These are phyloP conservation scores for Cryptocheilus praepositus DNA, from an alignment of 2,888 invertebrate genomes.

Conservation along the genomic window DNA sequence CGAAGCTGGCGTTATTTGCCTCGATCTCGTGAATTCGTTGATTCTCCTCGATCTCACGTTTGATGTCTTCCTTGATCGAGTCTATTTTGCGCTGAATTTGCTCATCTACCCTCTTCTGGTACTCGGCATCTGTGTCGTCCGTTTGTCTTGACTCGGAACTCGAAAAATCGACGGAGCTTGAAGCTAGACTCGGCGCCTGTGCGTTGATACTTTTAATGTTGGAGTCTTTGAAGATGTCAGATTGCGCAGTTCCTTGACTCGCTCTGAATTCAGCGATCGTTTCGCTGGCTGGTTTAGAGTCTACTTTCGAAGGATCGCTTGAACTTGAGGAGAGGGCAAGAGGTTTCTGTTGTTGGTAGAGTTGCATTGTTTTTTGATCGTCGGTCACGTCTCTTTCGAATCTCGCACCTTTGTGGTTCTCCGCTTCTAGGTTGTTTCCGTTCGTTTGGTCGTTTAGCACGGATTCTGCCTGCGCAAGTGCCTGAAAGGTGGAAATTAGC, in stretches of 20 bases:
- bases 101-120: conserved; percentile 61
- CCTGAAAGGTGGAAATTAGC: no score
- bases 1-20: conserved; percentile 62
- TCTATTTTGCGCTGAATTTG: conserved; percentile 71
- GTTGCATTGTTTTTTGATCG: no score
- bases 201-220: no score
- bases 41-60: conserved; percentile 66
- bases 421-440: neutral
- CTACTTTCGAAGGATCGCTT: conserved; percentile 9
- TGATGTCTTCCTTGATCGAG: conserved; percentile 72
- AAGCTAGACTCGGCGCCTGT: no score
- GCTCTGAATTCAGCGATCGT: no score
- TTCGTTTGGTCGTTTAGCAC: neutral
- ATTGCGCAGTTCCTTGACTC: no score
- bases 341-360: no score
- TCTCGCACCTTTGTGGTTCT: neutral
- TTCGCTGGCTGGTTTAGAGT: no score
- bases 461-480: neutral
- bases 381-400: no score
- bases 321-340: no score
- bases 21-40: conserved; percentile 52
- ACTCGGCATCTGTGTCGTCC: conserved; percentile 33
- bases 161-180: no score
- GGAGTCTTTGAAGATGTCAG: no score
- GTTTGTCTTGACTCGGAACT: neutral